Conservation (phyloP, 2,888 invertebrate species). For the Falcaria lacertinaria region DNA sequence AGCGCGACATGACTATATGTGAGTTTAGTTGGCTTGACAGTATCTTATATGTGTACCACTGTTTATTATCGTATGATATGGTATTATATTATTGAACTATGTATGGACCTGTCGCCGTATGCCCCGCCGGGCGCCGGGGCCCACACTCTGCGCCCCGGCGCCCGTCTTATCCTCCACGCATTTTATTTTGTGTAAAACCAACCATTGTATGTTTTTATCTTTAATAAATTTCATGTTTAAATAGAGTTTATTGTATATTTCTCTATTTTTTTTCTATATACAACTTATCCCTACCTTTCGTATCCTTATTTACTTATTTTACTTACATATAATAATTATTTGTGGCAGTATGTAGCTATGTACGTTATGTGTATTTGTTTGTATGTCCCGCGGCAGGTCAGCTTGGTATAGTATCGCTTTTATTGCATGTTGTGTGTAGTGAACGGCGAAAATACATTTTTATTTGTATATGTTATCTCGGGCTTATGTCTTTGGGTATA, state of each 20-base stretch:
- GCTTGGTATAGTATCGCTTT: conserved; percentile 59
- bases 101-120: conserved; percentile 74
- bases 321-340: conserved; percentile 59
- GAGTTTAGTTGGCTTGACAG: conserved; percentile 75
- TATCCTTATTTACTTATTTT: conserved; percentile 70
- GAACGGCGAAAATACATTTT: conserved; percentile 59
- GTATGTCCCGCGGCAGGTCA: conserved; percentile 63
- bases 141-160: conserved; percentile 43
- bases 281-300: conserved; percentile 47
- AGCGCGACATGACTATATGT: conserved; percentile 76
- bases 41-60: conserved; percentile 74
- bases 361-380: conserved; percentile 57
- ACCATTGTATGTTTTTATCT: conserved; percentile 77
- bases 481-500: conserved; percentile 58
- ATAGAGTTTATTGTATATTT: conserved; percentile 78
- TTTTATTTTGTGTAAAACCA: conserved; percentile 78
- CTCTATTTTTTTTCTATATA: conserved; percentile 75
- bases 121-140: conserved; percentile 38
- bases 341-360: conserved; percentile 67
- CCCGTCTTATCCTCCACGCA: conserved; percentile 65
- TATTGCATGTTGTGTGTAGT: conserved; percentile 75
- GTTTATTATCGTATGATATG: conserved; percentile 73
- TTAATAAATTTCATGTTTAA: conserved; percentile 80
- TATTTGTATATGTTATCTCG: conserved; percentile 72
- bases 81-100: conserved; percentile 76